These are phyloP conservation scores for Gallinago nigripennis DNA, from an alignment of 2,797 vertebrate genomes.

Conservation along the genomic window DNA sequence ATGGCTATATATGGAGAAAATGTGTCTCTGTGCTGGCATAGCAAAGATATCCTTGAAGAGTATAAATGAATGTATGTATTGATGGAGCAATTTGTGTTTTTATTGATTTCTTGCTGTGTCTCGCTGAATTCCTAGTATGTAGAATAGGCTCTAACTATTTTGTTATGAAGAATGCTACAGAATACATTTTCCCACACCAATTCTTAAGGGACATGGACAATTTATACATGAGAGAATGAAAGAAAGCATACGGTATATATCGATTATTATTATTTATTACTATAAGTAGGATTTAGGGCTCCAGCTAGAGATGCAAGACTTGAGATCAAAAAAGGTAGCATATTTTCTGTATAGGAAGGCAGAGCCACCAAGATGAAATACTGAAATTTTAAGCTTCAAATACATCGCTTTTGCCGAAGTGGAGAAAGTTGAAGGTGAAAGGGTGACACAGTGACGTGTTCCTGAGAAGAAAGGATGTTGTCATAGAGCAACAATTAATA, in stretches of 20 bases:
- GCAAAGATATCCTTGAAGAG: conserved; percentile 78
- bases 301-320: not conserved
- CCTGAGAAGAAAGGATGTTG: not conserved
- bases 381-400: not conserved
- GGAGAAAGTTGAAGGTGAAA: not conserved
- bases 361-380: not conserved
- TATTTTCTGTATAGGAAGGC: not conserved
- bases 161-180: conserved; percentile 58
- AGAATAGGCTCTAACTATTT: conserved; percentile 61
- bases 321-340: not conserved
- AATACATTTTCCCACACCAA: conserved; percentile 47
- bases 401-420: not conserved
- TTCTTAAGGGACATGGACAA: conserved; percentile 43
- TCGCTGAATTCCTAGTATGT: conserved; percentile 66
- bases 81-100: conserved; percentile 77
- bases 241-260: conserved; percentile 2
- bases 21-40: conserved; percentile 59
- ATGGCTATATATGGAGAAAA: conserved; percentile 63
- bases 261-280: conserved; percentile 56
- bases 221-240: conserved; percentile 55
- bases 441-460: not conserved
- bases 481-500: not conserved
- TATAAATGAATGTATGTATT: conserved; percentile 75
- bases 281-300: conserved; percentile 32
- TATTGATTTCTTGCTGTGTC: conserved; percentile 75